A percentile compares a stretch with the other conserved stretches of the same genome.
Conservation (phyloP, 2,888 invertebrate genomes). For the Apodemia hepburni region DNA sequence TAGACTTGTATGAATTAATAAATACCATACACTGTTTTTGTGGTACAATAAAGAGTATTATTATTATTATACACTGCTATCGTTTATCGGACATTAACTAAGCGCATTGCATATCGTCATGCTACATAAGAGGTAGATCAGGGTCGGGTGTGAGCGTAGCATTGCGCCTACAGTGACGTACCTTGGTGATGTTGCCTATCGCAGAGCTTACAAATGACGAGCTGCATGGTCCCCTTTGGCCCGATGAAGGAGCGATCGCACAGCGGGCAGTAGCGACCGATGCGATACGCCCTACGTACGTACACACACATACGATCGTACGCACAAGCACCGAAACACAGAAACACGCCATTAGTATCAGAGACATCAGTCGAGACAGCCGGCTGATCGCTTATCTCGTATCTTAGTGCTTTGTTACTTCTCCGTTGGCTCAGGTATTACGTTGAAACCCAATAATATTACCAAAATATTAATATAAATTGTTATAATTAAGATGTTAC, state of each 20-base stretch:
- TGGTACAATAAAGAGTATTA: no score
- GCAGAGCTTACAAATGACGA: conserved; percentile 80
- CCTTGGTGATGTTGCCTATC: conserved; percentile 80
- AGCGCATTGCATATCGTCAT: conserved; percentile 10
- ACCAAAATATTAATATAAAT: not conserved
- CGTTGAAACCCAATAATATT: not conserved
- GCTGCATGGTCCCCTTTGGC: conserved; percentile 84
- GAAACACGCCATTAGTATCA: conserved; percentile 77
- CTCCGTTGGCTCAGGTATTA: conserved; percentile 28
- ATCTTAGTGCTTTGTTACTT: conserved; percentile 48
- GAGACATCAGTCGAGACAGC: conserved; percentile 37
- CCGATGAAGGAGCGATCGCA: conserved; percentile 86
- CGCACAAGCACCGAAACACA: conserved; percentile 76
- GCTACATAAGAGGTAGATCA: conserved; percentile 10
- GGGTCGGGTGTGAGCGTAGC: conserved; percentile 28
- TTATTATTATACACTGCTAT: no score
- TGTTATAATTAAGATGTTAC: not conserved
- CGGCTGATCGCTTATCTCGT: conserved; percentile 33
- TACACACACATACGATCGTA: conserved; percentile 69
- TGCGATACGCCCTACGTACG: conserved; percentile 83
- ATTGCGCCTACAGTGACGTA: conserved; percentile 55
- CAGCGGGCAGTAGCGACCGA: conserved; percentile 86
- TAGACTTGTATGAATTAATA: not conserved
- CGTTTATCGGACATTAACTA: conserved; percentile 6
- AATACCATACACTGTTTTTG: conserved; percentile 2